Percentiles rank a stretch among this genome's conserved stretches.
Evolutionary conservation across 1,140 invertebrate species (phyloP).

Genomic region (Zaprionus kolodkinae): DNA sequence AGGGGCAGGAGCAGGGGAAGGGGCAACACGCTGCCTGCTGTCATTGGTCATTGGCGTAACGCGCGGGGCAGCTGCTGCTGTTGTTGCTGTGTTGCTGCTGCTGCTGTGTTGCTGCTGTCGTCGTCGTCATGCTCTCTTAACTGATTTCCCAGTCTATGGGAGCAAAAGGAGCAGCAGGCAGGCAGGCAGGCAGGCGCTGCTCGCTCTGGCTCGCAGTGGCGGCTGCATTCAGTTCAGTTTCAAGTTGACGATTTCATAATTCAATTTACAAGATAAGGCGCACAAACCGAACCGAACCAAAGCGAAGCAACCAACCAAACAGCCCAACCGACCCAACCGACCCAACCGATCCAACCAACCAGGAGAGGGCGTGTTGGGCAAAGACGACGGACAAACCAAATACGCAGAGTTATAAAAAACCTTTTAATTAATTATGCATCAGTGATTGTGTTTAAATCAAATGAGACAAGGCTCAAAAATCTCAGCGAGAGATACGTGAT

Average conservation of each 20-base stretch:
- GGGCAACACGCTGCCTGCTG: conserved; percentile 41
- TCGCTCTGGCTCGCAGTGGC: conserved; percentile 9
- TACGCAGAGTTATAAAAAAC: conserved; percentile 52
- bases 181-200: conserved; percentile 1
- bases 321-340: conserved; percentile 35
- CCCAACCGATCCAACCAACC: conserved; percentile 15
- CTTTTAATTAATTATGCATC: conserved; percentile 83
- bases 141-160: conserved; percentile 74
- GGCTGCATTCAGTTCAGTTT: conserved; percentile 74
- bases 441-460: conserved; percentile 81
- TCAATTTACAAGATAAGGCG: conserved; percentile 79
- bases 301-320: conserved; percentile 18
- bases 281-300: conserved; percentile 23
- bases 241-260: conserved; percentile 83
- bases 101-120: conserved; percentile 25
- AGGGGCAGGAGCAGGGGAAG: conserved; percentile 23
- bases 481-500: conserved; percentile 41
- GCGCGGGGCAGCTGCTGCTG: conserved; percentile 57
- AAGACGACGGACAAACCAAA: conserved; percentile 51
- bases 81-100: background rate
- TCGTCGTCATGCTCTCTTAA: conserved; percentile 78
- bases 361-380: conserved; percentile 68
- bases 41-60: conserved; percentile 70
- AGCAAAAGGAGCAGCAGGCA: conserved; percentile 67
- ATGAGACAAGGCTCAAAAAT: conserved; percentile 63